Evolutionary conservation across 2,113 vertebrate species (phyloP), one percentile per base, ranked within the genome.

Genomic region (Lampris megalopsis): DNA sequence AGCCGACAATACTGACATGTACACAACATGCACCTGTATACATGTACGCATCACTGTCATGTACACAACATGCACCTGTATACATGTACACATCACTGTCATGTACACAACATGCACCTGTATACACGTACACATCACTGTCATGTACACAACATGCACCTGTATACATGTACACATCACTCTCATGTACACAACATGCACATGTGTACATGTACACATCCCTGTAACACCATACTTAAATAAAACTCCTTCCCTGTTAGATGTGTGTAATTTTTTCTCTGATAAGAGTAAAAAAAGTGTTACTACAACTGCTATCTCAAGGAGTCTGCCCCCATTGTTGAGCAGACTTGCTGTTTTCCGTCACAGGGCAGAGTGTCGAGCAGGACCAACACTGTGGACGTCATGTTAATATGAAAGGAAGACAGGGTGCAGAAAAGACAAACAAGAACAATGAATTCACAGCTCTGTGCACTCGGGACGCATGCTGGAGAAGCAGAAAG

Each of bases 381-480:
- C 40, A 57, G 71, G 60, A 36, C 53, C 71, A 63, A 85, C 68
- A 53, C 8, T 62, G 60, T 80, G 82, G 77, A 68, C 53, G 64
- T 41, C 70, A 59, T 63, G 79, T 83, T 75, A 87, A 89, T 69
- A 77, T 82, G 79, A 78, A 77, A 65, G 78, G 78, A 84, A 69
- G 78, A 76, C 68, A 85, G 63, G 77, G 71, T 71, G 70, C 49
- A 67, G 67, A 73, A 89, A 79, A 87, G 76, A 89, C 75, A 86
- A 68, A 90, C 65, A 72, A 35, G 73, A 50, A 73, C 53, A 63
- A 77, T 71, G 75, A 71, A 87, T 61, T 82, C 36, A 58, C 8
- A 71, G 40, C 71, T 69, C 53, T 42, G 71, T 10, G 83, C 66
- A 47, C 77, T 68, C 89, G 64, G 60, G 70, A 83, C 88, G 87